Evolutionary conservation across 2,797 vertebrate species (phyloP).

Genomic region (Danio aesculapii): DNA sequence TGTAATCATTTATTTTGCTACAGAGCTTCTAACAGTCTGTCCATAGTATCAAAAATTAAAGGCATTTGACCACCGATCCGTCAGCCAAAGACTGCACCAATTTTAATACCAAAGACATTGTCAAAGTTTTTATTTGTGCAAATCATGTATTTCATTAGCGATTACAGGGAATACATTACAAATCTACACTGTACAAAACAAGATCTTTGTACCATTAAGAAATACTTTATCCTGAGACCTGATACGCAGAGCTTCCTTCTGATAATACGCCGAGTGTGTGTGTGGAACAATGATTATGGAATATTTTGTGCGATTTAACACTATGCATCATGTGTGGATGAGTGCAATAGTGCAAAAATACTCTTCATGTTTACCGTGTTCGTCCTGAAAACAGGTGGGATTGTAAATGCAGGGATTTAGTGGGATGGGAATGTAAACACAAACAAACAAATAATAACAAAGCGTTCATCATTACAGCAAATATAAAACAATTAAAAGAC

Average conservation of each 20-base stretch:
- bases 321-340: constrained; percentile 17
- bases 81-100: constrained; percentile 31
- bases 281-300: neutral
- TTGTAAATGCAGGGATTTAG: constrained; percentile 16
- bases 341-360: constrained; percentile 29
- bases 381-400: neutral
- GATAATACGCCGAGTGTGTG: neutral
- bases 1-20: constrained; percentile 15
- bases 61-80: neutral
- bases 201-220: neutral
- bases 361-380: neutral
- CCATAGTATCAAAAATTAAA: constrained; percentile 37
- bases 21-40: constrained; percentile 48
- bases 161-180: neutral
- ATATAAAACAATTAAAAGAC: neutral
- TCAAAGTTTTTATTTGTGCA: constrained; percentile 12
- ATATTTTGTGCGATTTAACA: neutral
- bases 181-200: constrained; percentile 22
- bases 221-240: constrained; percentile 32
- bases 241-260: neutral
- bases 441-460: neutral
- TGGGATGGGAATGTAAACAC: constrained; percentile 44
- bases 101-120: constrained; percentile 11
- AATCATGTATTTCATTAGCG: neutral
- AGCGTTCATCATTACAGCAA: constrained; percentile 10